Percentiles rank a stretch among this genome's conserved stretches.
phyloP scores from a whole-genome alignment of 2,797 vertebrate species.

The Paratrypauchen microcephalus region DNA sequence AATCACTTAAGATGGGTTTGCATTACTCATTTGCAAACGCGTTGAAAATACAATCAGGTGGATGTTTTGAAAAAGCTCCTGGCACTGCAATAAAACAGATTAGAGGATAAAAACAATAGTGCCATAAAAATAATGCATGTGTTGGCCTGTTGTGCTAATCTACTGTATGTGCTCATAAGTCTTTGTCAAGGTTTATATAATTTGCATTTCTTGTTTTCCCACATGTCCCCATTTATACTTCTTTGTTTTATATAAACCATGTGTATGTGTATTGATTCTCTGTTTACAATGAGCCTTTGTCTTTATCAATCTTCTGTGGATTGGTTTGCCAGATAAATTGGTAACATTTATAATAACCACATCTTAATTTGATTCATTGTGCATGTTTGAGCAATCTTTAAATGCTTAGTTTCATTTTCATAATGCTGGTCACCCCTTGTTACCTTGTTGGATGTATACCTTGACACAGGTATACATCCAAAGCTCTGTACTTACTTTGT shows the following conservation, averaged over 20 bases:
- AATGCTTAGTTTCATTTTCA: no score
- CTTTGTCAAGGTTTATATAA: conserved; percentile 1
- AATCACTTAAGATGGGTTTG: background rate
- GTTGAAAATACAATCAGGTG: conserved; percentile 2
- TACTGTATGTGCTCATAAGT: background rate
- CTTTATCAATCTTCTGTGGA: background rate
- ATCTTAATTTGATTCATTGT: no score
- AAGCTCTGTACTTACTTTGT: no score
- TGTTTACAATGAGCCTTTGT: background rate
- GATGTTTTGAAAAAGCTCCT: conserved; percentile 3
- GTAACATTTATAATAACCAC: background rate
- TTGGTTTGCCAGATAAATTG: background rate
- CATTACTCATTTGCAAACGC: conserved; percentile 5
- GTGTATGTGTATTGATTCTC: background rate
- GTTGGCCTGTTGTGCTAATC: background rate
- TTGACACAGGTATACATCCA: no score
- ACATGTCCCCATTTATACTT: background rate
- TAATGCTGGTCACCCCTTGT: no score
- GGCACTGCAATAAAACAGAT: conserved; percentile 3
- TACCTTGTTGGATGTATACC: no score
- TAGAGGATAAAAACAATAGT: background rate
- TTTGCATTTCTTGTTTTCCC: conserved; percentile 1
- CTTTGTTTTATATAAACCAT: background rate
- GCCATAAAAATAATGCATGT: conserved; percentile 5
- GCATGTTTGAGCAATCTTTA: no score